Conservation (phyloP, 2,113 vertebrate genomes). For the Todiramphus saurophagus region DNA sequence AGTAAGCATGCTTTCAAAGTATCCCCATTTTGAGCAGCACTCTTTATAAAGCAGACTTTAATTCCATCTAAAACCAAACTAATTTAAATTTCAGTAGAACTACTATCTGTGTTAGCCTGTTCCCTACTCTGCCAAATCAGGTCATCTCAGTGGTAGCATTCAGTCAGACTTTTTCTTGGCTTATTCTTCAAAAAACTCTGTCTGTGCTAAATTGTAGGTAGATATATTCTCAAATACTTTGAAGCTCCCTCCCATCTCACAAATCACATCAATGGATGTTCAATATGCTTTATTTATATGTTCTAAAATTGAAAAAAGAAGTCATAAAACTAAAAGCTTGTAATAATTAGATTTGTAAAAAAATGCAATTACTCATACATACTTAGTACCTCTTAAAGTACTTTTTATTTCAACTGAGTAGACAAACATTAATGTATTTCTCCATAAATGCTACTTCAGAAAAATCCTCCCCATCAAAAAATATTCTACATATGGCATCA, state of each 20-base stretch:
- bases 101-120: background rate
- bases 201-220: background rate
- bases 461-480: background rate
- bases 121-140: background rate
- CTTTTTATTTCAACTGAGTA: background rate
- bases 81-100: conserved; percentile 20
- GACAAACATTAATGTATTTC: background rate
- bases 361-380: background rate
- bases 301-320: background rate
- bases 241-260: background rate
- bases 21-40: background rate
- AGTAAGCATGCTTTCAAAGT: background rate
- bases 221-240: background rate
- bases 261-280: background rate
- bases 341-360: background rate
- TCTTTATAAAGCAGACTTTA: background rate
- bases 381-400: background rate
- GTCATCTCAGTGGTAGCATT: background rate
- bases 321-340: background rate
- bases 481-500: background rate
- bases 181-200: background rate
- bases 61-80: background rate
- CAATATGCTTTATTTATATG: background rate
- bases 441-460: background rate
- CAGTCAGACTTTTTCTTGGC: background rate